Evolutionary conservation across 2,113 vertebrate genomes (phyloP).

Genomic region (Tetrax tetrax): DNA sequence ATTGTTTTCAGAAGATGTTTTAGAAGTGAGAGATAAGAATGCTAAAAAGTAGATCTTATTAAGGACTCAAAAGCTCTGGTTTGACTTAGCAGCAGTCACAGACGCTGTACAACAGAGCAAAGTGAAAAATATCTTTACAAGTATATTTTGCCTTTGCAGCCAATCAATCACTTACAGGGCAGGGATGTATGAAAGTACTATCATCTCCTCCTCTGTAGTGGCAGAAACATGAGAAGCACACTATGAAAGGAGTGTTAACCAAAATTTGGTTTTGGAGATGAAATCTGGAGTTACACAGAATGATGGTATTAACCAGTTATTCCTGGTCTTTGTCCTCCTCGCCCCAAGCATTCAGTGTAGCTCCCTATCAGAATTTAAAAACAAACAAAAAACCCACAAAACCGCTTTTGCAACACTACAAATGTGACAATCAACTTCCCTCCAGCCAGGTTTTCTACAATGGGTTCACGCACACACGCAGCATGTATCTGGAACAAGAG

Average conservation of each 20-base stretch:
- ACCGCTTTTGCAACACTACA: no score
- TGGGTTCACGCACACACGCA: background rate
- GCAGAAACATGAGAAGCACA: background rate
- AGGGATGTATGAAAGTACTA: background rate
- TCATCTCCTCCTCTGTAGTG: background rate
- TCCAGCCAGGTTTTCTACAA: no score
- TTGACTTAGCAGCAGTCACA: background rate
- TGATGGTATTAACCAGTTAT: background rate
- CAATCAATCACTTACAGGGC: background rate
- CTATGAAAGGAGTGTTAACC: background rate
- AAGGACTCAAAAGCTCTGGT: background rate
- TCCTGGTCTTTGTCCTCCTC: background rate
- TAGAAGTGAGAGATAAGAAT: background rate
- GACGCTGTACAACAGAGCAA: background rate
- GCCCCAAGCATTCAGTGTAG: background rate
- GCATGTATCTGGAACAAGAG: background rate
- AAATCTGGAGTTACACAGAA: background rate
- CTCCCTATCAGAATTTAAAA: background rate
- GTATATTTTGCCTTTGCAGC: background rate
- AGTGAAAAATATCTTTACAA: background rate
- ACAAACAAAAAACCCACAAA: accelerated
- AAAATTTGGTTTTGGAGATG: background rate
- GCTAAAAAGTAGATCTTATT: background rate
- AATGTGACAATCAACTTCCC: background rate
- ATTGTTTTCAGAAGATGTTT: background rate